These are phyloP conservation scores for Desoria tigrina DNA, from an alignment of 2,888 invertebrate species.

Conservation along the genomic window DNA sequence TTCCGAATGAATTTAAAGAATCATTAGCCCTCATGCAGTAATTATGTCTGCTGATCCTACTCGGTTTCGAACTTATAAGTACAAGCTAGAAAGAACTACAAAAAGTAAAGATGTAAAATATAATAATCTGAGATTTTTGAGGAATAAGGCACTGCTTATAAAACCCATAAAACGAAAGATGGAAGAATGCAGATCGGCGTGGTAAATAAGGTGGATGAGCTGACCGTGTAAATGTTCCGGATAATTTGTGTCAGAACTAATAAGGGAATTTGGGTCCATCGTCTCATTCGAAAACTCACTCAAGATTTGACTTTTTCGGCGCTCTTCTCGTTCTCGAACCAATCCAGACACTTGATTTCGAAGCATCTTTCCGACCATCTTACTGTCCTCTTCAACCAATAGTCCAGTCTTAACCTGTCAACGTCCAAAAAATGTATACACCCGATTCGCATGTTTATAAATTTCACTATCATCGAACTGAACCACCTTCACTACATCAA, in stretches of 20 bases:
- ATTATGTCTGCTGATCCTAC: too few species aligned
- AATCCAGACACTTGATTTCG: slow-evolving; percentile 82
- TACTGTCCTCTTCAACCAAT: slow-evolving; percentile 91
- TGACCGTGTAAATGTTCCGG: slow-evolving; percentile 24
- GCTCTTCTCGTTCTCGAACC: slow-evolving; percentile 65
- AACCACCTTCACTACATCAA: slow-evolving; percentile 19
- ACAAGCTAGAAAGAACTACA: neutral
- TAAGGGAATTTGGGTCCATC: neutral
- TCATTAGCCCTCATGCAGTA: too few species aligned
- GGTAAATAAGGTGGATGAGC: slow-evolving; percentile 4
- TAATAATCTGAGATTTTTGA: too few species aligned
- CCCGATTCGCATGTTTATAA: slow-evolving; percentile 1
- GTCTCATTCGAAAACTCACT: neutral
- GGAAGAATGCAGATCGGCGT: neutral
- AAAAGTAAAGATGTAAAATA: too few species aligned
- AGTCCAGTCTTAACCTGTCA: slow-evolving; percentile 80
- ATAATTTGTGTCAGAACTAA: slow-evolving; percentile 11
- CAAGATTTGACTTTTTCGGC: slow-evolving; percentile 56
- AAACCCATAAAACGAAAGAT: too few species aligned
- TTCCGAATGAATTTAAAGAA: too few species aligned
- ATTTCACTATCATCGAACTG: slow-evolving; percentile 6
- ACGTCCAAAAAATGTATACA: neutral
- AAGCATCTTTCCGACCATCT: slow-evolving; percentile 85
- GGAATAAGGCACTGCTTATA: too few species aligned
- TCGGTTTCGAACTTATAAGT: too few species aligned